These are phyloP conservation scores for Sebastes steindachneri DNA, from an alignment of 2,797 vertebrate genomes.

Conservation along the genomic window DNA sequence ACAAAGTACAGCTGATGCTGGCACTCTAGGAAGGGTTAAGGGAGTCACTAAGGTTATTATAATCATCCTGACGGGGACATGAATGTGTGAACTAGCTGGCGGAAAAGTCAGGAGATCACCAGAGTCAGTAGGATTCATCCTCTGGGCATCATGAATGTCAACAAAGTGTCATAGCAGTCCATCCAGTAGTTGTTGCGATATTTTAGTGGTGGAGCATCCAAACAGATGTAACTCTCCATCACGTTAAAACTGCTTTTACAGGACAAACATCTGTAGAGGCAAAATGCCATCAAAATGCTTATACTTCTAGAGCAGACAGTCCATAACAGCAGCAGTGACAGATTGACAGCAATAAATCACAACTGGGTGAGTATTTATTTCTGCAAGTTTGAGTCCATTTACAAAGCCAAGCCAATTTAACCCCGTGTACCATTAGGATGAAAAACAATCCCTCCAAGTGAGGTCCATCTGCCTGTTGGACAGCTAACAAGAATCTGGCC, in stretches of 20 bases:
- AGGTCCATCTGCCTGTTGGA: constrained; percentile 26
- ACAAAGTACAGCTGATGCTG: not conserved
- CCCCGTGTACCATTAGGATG: constrained; percentile 15
- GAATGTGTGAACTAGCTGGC: not conserved
- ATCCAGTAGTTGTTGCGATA: not conserved
- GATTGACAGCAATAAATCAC: constrained; percentile 24
- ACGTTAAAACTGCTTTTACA: not conserved
- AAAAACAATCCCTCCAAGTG: constrained; percentile 19
- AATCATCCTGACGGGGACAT: not conserved
- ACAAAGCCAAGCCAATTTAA: constrained; percentile 45
- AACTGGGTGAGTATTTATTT: constrained; percentile 18
- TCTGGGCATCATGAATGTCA: not conserved
- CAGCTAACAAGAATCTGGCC: constrained; percentile 1
- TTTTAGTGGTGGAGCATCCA: not conserved
- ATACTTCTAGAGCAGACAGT: not conserved
- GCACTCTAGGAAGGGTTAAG: not conserved
- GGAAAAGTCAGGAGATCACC: not conserved
- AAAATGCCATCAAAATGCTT: constrained; percentile 4
- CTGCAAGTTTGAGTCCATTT: constrained; percentile 27
- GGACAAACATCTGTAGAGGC: constrained; percentile 14
- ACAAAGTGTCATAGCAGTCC: not conserved
- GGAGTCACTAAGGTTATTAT: not conserved
- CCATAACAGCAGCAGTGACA: constrained; percentile 4
- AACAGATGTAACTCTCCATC: not conserved
- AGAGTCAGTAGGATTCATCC: not conserved